Conservation (phyloP, 2,888 invertebrate species). For the Eilema caniola region DNA sequence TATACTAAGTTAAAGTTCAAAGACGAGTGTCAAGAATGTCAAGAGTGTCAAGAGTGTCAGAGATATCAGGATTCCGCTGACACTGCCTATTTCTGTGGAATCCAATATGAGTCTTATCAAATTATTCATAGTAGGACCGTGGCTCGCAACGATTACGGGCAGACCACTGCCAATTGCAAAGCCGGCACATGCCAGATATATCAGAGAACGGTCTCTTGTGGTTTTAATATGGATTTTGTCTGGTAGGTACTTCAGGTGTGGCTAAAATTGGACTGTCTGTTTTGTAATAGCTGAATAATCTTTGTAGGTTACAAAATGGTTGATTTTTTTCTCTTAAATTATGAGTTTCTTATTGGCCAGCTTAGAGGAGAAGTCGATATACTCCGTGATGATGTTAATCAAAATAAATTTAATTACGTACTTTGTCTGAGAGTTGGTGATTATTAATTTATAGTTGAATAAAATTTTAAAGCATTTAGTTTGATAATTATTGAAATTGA, state of each 20-base stretch:
- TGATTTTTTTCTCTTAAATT: no score
- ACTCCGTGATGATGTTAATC: no score
- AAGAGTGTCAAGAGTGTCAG: neutral
- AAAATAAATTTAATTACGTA: no score
- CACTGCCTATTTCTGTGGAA: conserved; percentile 42
- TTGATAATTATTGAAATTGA: no score
- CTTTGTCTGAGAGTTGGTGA: no score
- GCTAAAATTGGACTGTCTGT: neutral
- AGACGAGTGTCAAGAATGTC: no score
- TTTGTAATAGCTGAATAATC: neutral
- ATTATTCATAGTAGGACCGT: conserved; percentile 56
- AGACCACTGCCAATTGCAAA: conserved; percentile 38
- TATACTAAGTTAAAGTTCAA: neutral
- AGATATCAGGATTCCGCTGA: neutral
- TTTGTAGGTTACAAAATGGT: neutral
- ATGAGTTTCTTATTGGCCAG: no score
- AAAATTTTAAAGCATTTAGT: no score
- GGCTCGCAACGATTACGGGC: conserved; percentile 21
- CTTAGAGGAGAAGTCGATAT: no score
- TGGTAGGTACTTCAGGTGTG: neutral
- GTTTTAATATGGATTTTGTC: conserved; percentile 8
- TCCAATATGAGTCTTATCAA: conserved; percentile 58
- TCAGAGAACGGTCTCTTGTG: neutral
- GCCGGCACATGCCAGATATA: conserved; percentile 11
- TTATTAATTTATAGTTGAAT: no score